Evolutionary conservation across 1,140 invertebrate genomes (phyloP).

Genomic region (Scaptomyza graminum): DNA sequence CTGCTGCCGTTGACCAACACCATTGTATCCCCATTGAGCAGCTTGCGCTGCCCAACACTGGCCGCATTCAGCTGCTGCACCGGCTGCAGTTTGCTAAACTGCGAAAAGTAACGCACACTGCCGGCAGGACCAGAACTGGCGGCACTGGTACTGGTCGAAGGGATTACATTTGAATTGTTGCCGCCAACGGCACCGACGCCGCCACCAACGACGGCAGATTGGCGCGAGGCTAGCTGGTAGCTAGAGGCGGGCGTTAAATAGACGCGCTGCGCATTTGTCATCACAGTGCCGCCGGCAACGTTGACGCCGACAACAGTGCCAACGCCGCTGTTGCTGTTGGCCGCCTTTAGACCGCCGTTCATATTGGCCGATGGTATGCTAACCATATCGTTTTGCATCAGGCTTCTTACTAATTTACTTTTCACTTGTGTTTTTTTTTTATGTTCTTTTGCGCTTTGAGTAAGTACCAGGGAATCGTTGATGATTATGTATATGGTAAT

Average conservation of each 20-base stretch:
- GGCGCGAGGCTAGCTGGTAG: constrained; percentile 37
- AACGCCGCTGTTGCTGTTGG: constrained; percentile 39
- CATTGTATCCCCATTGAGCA: constrained; percentile 56
- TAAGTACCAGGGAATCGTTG: neutral
- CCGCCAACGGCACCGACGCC: neutral
- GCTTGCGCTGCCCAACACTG: constrained; percentile 46
- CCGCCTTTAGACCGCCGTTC: constrained; percentile 64
- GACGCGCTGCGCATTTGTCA: constrained; percentile 63
- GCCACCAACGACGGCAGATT: constrained; percentile 11
- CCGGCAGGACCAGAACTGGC: too few relatives aligned
- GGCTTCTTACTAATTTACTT: constrained; percentile 1
- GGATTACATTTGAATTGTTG: constrained; percentile 9
- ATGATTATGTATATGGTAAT: constrained; percentile 8
- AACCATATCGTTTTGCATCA: constrained; percentile 82
- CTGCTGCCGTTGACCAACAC: constrained; percentile 59
- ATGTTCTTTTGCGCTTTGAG: neutral
- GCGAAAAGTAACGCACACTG: constrained; percentile 66
- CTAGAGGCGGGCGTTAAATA: constrained; percentile 54
- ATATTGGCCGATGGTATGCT: constrained; percentile 73
- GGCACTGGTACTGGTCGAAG: constrained; percentile 17
- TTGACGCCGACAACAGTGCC: constrained; percentile 44
- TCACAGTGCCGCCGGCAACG: constrained; percentile 51
- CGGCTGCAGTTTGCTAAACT: constrained; percentile 60
- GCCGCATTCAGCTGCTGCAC: constrained; percentile 33
- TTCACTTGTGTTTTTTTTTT: neutral